Conservation (phyloP, 2,797 vertebrate species). For the Enoplosus armatus region DNA sequence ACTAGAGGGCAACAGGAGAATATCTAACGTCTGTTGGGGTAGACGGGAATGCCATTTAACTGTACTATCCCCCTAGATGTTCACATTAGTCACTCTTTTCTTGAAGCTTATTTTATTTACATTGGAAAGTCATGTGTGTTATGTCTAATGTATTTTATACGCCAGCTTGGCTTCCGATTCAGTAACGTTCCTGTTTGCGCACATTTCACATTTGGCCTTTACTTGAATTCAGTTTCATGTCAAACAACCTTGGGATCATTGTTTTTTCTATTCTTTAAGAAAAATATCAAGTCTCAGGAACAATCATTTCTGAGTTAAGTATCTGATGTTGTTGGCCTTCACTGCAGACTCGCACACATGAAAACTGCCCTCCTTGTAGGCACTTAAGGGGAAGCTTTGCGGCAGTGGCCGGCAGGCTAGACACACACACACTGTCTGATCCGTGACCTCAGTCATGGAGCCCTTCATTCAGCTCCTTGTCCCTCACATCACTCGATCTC, state of each 20-base stretch:
- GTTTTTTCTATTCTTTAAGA: neutral
- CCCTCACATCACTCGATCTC: constrained; percentile 60
- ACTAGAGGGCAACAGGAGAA: constrained; percentile 81
- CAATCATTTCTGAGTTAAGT: constrained; percentile 33
- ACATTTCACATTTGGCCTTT: constrained; percentile 36
- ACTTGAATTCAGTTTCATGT: constrained; percentile 29
- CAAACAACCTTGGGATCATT: constrained; percentile 2
- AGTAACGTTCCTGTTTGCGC: constrained; percentile 27
- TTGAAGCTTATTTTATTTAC: constrained; percentile 50
- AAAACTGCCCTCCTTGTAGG: constrained; percentile 24
- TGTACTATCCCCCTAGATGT: neutral
- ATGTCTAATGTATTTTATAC: constrained; percentile 22
- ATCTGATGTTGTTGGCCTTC: constrained; percentile 54
- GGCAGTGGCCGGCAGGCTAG: neutral
- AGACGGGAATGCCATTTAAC: constrained; percentile 8
- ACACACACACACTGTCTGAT: constrained; percentile 37
- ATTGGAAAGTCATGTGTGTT: constrained; percentile 27
- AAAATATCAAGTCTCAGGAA: constrained; percentile 29
- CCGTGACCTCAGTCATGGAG: constrained; percentile 58
- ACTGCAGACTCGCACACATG: constrained; percentile 13
- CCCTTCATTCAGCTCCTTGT: constrained; percentile 65
- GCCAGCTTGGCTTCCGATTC: constrained; percentile 26
- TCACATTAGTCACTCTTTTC: constrained; percentile 34
- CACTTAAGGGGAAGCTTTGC: constrained; percentile 43
- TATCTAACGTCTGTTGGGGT: constrained; percentile 6